Conservation (phyloP, 2,797 vertebrate species). For the Eremophila alpestris region DNA sequence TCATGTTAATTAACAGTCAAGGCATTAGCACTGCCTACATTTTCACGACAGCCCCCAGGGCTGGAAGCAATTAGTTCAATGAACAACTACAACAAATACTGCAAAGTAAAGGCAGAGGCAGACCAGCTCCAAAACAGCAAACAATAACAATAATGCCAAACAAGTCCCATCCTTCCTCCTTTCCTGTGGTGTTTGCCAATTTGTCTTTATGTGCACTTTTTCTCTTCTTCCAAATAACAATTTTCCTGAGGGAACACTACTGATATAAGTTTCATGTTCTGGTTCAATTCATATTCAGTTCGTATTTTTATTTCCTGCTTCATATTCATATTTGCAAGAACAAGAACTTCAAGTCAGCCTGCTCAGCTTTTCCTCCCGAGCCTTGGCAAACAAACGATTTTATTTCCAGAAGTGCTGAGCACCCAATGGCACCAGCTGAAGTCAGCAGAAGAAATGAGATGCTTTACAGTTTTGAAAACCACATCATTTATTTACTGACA, state of each 20-base stretch:
- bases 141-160: background rate
- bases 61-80: slow-evolving; percentile 34
- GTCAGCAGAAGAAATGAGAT: slow-evolving; percentile 43
- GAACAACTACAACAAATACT: background rate
- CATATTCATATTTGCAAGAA: slow-evolving; percentile 56
- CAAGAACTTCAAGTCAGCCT: slow-evolving; percentile 57
- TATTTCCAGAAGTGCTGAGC: slow-evolving; percentile 61
- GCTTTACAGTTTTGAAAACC: slow-evolving; percentile 37
- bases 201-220: background rate
- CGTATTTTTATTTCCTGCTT: slow-evolving; percentile 41
- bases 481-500: slow-evolving; percentile 56
- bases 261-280: background rate
- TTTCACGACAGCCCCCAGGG: slow-evolving; percentile 27
- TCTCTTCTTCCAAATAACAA: background rate
- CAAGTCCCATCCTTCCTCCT: background rate
- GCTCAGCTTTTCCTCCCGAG: slow-evolving; percentile 41
- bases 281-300: slow-evolving; percentile 45
- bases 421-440: slow-evolving; percentile 45
- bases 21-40: slow-evolving; percentile 16
- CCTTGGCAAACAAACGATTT: slow-evolving; percentile 41
- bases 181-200: background rate
- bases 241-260: slow-evolving; percentile 33
- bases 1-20: slow-evolving; percentile 51
- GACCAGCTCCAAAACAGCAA: background rate
- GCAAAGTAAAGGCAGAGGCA: background rate